Conservation (phyloP, 2,888 invertebrate genomes). For the Rhamnusium bicolor region DNA sequence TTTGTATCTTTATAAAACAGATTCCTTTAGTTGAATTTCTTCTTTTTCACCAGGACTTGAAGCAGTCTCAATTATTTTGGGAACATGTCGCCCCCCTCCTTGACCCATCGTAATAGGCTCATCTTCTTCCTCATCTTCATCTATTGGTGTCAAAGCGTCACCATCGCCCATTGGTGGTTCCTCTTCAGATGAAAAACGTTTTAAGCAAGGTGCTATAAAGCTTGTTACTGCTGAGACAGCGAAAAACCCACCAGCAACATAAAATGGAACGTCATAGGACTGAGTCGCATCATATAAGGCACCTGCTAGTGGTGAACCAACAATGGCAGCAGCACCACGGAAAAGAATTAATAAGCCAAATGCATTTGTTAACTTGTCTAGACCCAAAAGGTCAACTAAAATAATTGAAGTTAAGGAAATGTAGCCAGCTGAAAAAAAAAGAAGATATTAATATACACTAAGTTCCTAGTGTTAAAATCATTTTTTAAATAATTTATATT, state of each 20-base stretch:
- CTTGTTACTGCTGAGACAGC: slow-evolving; percentile 87
- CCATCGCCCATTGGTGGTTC: slow-evolving; percentile 61
- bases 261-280: slow-evolving; percentile 92
- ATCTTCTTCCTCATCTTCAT: slow-evolving; percentile 84
- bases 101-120: slow-evolving; percentile 80
- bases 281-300: slow-evolving; percentile 91
- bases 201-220: slow-evolving; percentile 84
- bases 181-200: slow-evolving; percentile 73
- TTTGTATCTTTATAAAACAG: slow-evolving; percentile 76
- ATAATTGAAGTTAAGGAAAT: slow-evolving; percentile 98
- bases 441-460: neutral
- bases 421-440: slow-evolving; percentile 85
- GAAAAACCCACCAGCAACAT: slow-evolving; percentile 92
- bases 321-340: slow-evolving; percentile 93
- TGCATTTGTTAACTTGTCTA: slow-evolving; percentile 96
- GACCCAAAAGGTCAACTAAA: slow-evolving; percentile 94
- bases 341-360: slow-evolving; percentile 96
- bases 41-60: slow-evolving; percentile 76
- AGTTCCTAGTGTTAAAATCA: no score
- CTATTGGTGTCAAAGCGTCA: slow-evolving; percentile 87
- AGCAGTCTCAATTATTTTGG: slow-evolving; percentile 85
- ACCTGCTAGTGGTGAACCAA: slow-evolving; percentile 89
- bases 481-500: no score
- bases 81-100: slow-evolving; percentile 70
- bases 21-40: slow-evolving; percentile 82